These are phyloP conservation scores for Rhamnusium bicolor DNA, from an alignment of 2,888 invertebrate genomes.

Conservation along the genomic window DNA sequence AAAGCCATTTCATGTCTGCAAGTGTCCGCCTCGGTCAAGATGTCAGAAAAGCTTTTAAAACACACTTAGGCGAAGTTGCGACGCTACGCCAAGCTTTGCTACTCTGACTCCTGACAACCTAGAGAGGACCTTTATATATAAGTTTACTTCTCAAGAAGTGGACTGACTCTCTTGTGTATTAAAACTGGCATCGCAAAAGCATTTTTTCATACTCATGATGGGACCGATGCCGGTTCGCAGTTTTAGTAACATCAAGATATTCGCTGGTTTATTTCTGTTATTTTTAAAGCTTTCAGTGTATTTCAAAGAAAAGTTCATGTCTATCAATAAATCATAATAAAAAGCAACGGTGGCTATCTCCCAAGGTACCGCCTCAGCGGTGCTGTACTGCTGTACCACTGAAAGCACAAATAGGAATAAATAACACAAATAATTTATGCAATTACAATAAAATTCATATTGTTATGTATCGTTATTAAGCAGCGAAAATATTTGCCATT, in stretches of 20 bases:
- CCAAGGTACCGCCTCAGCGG: too few relatives aligned
- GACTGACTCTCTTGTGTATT: constrained; percentile 66
- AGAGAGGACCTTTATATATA: constrained; percentile 41
- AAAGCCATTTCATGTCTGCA: constrained; percentile 72
- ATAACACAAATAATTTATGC: too few relatives aligned
- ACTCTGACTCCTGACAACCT: constrained; percentile 34
- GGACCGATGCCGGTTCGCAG: constrained; percentile 64
- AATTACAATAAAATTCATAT: too few relatives aligned
- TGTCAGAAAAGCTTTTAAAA: constrained; percentile 73
- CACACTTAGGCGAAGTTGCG: constrained; percentile 65
- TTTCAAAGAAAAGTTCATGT: constrained; percentile 10
- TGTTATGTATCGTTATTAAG: too few relatives aligned
- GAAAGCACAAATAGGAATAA: too few relatives aligned
- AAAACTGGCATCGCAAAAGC: constrained; percentile 66
- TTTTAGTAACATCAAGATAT: constrained; percentile 43
- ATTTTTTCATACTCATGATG: constrained; percentile 62
- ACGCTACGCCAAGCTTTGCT: constrained; percentile 45
- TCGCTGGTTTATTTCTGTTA: constrained; percentile 12
- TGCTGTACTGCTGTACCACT: too few relatives aligned
- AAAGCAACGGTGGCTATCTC: too few relatives aligned
- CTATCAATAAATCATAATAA: constrained; percentile 17
- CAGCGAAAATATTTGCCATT: too few relatives aligned
- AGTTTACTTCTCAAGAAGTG: constrained; percentile 55
- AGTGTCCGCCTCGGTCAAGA: constrained; percentile 72
- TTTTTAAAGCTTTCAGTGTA: constrained; percentile 17